These are phyloP conservation scores for Trilocha varians DNA, from an alignment of 2,888 invertebrate species.

Conservation along the genomic window DNA sequence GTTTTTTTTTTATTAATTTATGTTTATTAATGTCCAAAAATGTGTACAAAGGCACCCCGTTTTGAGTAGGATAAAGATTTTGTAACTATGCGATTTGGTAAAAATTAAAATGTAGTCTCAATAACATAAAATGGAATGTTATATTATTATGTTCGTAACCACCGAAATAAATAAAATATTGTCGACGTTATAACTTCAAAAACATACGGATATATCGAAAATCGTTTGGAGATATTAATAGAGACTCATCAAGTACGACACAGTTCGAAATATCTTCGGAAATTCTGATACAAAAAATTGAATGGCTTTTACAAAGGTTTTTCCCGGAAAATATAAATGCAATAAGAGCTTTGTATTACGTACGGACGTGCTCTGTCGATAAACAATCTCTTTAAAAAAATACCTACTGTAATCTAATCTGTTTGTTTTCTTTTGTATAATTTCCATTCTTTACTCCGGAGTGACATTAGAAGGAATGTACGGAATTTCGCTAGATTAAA, in stretches of 20 bases:
- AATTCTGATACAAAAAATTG: neutral
- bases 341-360: neutral
- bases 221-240: neutral
- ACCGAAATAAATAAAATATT: too few relatives aligned
- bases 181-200: too few relatives aligned
- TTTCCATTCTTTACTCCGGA: neutral
- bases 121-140: too few relatives aligned
- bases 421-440: neutral
- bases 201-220: neutral
- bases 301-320: neutral
- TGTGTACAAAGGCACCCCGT: too few relatives aligned
- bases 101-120: too few relatives aligned
- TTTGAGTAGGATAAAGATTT: too few relatives aligned
- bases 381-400: neutral
- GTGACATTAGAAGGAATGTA: neutral
- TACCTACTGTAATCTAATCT: neutral
- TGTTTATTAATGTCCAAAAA: too few relatives aligned
- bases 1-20: too few relatives aligned
- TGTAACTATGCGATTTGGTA: too few relatives aligned
- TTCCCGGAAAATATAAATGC: neutral
- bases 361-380: neutral
- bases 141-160: too few relatives aligned
- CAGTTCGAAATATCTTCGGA: neutral
- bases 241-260: neutral
- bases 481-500: neutral